Conservation (phyloP, 2,888 invertebrate species). For the Zhuqinia jingwanae region DNA sequence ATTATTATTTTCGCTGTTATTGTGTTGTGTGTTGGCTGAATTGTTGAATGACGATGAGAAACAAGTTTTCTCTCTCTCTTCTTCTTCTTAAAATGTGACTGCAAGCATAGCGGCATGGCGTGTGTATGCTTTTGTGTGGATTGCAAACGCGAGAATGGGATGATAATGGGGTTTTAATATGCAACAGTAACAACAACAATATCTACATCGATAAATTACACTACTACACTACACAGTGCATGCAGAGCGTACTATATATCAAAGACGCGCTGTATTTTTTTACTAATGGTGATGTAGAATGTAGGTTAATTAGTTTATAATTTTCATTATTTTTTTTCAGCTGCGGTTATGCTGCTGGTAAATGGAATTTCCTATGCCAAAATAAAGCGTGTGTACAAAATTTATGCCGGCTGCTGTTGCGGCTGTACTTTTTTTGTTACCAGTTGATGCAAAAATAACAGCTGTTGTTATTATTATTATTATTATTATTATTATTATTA, state of each 20-base stretch:
- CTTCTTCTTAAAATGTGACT: background rate
- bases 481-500: too few relatives aligned
- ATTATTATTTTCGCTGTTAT: background rate
- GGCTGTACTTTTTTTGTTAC: too few relatives aligned
- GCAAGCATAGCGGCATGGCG: background rate
- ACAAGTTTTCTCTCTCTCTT: conserved; percentile 25
- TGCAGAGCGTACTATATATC: background rate
- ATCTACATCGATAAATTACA: background rate
- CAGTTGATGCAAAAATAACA: background rate
- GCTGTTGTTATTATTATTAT: too few relatives aligned
- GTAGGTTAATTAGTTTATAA: conserved; percentile 54
- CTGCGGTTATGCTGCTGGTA: background rate
- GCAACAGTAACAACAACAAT: background rate
- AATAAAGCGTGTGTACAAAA: too few relatives aligned
- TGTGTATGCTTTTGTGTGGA: background rate
- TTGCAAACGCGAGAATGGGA: conserved; percentile 32
- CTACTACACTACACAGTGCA: background rate
- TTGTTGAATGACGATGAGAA: conserved; percentile 18
- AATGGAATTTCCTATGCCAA: background rate
- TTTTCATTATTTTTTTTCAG: conserved; percentile 1
- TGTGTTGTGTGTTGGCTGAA: background rate
- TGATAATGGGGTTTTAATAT: conserved; percentile 47
- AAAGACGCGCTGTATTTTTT: background rate
- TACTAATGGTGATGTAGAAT: conserved; percentile 6
- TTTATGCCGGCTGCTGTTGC: conserved; percentile 24